phyloP scores from a whole-genome alignment of 1,140 invertebrate species.

The Aphelenchoides avenae region DNA sequence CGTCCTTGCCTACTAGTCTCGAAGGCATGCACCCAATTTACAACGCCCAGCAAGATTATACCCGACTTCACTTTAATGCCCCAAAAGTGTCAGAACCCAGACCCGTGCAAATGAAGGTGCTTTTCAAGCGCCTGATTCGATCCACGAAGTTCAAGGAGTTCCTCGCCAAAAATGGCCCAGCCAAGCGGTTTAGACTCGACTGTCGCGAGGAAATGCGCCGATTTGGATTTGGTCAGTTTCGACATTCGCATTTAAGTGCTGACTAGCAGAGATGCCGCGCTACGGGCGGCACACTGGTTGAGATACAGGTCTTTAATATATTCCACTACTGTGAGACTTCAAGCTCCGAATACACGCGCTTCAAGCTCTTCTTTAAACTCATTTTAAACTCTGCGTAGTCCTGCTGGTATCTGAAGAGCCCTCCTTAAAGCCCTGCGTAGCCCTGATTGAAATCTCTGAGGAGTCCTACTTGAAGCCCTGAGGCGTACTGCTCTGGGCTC shows the following conservation, averaged over 20 bases:
- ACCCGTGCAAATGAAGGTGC: conserved; percentile 82
- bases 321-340: no score
- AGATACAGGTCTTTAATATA: no score
- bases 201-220: conserved; percentile 98
- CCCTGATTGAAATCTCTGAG: no score
- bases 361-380: no score
- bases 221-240: neutral
- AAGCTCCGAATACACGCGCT: no score
- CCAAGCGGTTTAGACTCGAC: conserved; percentile 96
- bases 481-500: no score
- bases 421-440: no score
- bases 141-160: conserved; percentile 96
- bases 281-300: no score
- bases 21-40: conserved; percentile 99
- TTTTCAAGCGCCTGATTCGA: conserved; percentile 85
- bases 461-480: no score
- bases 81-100: conserved; percentile 83
- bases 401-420: no score
- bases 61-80: conserved; percentile 88
- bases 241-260: conserved; percentile 60
- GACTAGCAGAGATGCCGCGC: no score
- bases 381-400: no score
- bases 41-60: conserved; percentile 97
- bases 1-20: conserved; percentile 73
- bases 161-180: conserved; percentile 94